phyloP scores from a whole-genome alignment of 2,113 vertebrate genomes.

The Oxyura jamaicensis region DNA sequence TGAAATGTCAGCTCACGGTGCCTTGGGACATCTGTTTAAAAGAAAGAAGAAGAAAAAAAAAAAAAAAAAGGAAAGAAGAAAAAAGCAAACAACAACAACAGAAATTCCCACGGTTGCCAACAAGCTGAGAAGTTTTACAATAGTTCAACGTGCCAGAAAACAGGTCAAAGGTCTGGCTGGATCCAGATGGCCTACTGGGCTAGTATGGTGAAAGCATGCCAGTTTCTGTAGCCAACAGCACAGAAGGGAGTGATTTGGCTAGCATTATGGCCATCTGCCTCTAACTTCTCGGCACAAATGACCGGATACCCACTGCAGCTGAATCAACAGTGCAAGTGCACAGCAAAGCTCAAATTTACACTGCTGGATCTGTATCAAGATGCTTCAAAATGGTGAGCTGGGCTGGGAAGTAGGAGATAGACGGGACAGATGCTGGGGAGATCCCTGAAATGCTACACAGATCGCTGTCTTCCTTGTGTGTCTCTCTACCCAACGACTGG shows the following conservation, averaged over 20 bases:
- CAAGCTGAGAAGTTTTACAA: neutral
- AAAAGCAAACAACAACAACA: no score
- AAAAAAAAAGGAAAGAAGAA: no score
- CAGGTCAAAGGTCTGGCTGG: neutral
- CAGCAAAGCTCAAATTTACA: neutral
- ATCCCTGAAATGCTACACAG: neutral
- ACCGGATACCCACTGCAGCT: conserved; percentile 15
- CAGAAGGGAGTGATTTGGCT: neutral
- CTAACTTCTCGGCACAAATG: neutral
- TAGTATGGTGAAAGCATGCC: neutral
- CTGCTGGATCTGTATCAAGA: neutral
- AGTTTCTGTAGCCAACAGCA: neutral
- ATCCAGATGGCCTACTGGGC: conserved; percentile 40
- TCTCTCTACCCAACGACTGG: accelerated
- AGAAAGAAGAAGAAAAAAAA: neutral
- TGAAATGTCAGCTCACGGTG: neutral
- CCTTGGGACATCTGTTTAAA: neutral
- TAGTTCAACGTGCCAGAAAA: neutral
- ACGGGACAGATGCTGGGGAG: neutral
- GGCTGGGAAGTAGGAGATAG: neutral
- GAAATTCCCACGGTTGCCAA: neutral
- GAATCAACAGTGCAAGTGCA: conserved; percentile 2
- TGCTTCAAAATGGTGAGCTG: neutral
- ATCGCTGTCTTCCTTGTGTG: accelerated
- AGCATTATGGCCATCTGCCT: neutral